A percentile compares a stretch with the other conserved stretches of the same genome.
phyloP scores from a whole-genome alignment of 2,888 invertebrate species.

The Pristionchus exspectatus region DNA sequence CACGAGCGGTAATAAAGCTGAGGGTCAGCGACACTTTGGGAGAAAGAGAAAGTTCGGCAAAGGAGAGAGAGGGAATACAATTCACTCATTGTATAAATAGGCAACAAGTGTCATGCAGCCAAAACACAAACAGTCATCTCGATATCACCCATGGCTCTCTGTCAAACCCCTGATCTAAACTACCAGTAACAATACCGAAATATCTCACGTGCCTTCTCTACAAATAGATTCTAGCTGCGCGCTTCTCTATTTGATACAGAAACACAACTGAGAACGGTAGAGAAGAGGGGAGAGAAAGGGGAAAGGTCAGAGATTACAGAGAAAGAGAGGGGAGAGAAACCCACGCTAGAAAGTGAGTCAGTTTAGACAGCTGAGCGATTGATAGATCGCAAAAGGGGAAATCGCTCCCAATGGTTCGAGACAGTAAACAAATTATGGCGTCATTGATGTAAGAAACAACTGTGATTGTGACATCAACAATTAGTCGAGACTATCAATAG shows the following conservation, averaged over 20 bases:
- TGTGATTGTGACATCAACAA: not conserved
- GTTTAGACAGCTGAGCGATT: conserved; percentile 32
- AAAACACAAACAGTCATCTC: not conserved
- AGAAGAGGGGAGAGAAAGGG: conserved; percentile 6
- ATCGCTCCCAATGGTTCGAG: not conserved
- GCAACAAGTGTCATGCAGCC: not conserved
- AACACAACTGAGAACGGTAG: not conserved
- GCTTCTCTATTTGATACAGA: conserved; percentile 38
- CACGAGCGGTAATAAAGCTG: conserved; percentile 18
- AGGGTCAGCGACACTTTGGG: conserved; percentile 18
- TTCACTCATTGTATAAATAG: not conserved
- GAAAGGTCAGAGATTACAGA: conserved; percentile 13
- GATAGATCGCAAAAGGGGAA: not conserved
- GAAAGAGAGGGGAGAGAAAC: conserved; percentile 2
- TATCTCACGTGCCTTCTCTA: conserved; percentile 32
- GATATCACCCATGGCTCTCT: no score
- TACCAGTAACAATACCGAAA: conserved; percentile 20
- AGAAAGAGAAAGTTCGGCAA: conserved; percentile 25
- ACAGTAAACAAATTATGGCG: not conserved
- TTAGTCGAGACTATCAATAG: not conserved
- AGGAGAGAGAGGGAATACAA: not conserved
- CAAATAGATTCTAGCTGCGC: conserved; percentile 24
- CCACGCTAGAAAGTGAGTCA: conserved; percentile 8
- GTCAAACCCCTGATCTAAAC: conserved; percentile 10
- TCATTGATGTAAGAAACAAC: not conserved